These are phyloP conservation scores for Vollenhovia emeryi DNA, from an alignment of 1,140 invertebrate genomes.

Conservation along the genomic window DNA sequence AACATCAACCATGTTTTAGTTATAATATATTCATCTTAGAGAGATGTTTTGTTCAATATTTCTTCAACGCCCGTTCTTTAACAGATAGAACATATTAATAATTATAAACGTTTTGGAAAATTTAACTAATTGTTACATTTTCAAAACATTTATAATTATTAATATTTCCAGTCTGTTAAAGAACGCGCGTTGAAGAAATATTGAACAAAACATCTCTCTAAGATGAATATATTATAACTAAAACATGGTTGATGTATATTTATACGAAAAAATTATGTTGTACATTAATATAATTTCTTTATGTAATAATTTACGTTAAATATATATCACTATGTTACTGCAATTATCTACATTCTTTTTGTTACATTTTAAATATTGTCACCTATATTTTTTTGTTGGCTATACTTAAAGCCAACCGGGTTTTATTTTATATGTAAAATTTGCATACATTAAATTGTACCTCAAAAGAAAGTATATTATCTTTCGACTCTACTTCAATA, in stretches of 20 bases:
- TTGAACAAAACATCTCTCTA: background rate
- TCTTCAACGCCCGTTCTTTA: background rate
- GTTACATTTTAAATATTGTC: background rate
- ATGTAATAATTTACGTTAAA: background rate
- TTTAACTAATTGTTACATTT: too few species aligned
- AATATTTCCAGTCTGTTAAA: background rate
- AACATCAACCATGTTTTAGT: background rate
- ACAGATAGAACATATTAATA: background rate
- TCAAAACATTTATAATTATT: conserved; percentile 27
- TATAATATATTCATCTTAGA: background rate
- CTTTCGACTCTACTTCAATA: background rate
- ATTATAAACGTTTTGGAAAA: too few species aligned
- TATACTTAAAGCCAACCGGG: background rate
- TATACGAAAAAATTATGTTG: background rate
- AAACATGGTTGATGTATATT: background rate
- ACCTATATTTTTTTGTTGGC: background rate
- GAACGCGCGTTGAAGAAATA: background rate
- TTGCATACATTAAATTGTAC: background rate
- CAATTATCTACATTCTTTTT: background rate
- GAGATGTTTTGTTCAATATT: background rate
- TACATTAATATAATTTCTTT: background rate
- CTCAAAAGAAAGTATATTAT: background rate
- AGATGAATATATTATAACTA: background rate
- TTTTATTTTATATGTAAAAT: background rate
- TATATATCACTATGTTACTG: background rate